These are phyloP conservation scores for Sylvietta virens DNA, from an alignment of 2,113 vertebrate species.

Conservation along the genomic window DNA sequence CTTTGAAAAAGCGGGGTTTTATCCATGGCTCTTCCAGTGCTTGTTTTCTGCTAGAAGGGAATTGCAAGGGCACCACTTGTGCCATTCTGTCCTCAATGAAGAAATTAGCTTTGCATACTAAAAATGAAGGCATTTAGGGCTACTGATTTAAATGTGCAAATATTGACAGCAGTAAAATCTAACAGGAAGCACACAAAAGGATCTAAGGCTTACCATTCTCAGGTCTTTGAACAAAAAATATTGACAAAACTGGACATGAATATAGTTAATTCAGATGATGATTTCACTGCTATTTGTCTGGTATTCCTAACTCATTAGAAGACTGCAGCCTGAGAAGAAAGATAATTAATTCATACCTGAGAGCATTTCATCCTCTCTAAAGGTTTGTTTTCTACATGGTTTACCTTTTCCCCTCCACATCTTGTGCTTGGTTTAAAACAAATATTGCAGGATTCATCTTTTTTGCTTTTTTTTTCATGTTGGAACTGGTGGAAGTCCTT, in stretches of 20 bases:
- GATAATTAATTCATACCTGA: background rate
- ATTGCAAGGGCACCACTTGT: background rate
- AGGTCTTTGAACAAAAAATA: background rate
- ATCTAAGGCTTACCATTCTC: background rate
- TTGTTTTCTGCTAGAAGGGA: background rate
- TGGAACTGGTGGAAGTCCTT: background rate
- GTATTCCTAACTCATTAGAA: background rate
- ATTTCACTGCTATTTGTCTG: background rate
- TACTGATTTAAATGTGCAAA: constrained; percentile 3
- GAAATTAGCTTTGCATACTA: background rate
- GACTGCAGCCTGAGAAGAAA: background rate
- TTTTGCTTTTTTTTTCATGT: background rate
- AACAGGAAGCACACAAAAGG: background rate
- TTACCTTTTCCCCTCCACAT: background rate
- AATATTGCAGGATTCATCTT: background rate
- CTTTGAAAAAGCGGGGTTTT: background rate
- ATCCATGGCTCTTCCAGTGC: background rate
- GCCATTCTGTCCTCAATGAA: background rate
- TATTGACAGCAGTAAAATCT: background rate
- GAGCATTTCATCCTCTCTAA: background rate
- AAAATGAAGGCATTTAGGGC: background rate
- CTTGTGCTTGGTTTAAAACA: background rate
- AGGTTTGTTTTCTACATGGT: background rate
- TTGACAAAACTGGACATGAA: background rate
- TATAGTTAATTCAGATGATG: background rate